Conservation (phyloP, 2,888 invertebrate genomes). For the Coelopa pilipes region DNA sequence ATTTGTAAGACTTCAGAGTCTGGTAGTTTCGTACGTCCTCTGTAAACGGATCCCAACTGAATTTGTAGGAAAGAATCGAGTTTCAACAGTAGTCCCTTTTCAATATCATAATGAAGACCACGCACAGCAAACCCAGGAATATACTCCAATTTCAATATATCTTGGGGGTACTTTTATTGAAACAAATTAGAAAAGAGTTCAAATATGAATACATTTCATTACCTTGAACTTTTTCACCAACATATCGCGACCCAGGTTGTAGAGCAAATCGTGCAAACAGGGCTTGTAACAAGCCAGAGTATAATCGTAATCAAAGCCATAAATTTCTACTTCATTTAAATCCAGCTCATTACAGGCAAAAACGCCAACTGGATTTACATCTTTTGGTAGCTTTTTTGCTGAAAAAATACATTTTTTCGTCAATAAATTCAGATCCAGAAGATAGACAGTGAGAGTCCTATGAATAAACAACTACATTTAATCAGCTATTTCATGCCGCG, state of each 20-base stretch:
- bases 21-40: conserved; percentile 83
- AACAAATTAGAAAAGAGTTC: neutral
- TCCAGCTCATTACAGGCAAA: conserved; percentile 97
- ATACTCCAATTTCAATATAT: conserved; percentile 83
- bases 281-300: conserved; percentile 95
- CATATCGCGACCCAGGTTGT: conserved; percentile 87
- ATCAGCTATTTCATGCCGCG: neutral
- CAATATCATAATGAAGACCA: conserved; percentile 97
- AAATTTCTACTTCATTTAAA: conserved; percentile 89
- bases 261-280: conserved; percentile 87
- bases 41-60: conserved; percentile 92
- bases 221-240: conserved; percentile 91
- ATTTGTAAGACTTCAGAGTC: conserved; percentile 86
- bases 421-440: no score
- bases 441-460: no score
- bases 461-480: conserved; percentile 10
- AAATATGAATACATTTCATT: neutral
- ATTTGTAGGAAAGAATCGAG: conserved; percentile 97
- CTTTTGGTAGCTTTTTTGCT: conserved; percentile 89
- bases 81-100: conserved; percentile 92
- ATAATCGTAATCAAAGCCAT: conserved; percentile 99
- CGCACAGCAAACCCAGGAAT: conserved; percentile 94
- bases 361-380: conserved; percentile 87
- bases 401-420: conserved; percentile 50
- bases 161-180: conserved; percentile 82